Percentiles rank a stretch among this genome's conserved stretches.
phyloP scores from a whole-genome alignment of 2,113 vertebrate species.

The Falcunculus frontatus region DNA sequence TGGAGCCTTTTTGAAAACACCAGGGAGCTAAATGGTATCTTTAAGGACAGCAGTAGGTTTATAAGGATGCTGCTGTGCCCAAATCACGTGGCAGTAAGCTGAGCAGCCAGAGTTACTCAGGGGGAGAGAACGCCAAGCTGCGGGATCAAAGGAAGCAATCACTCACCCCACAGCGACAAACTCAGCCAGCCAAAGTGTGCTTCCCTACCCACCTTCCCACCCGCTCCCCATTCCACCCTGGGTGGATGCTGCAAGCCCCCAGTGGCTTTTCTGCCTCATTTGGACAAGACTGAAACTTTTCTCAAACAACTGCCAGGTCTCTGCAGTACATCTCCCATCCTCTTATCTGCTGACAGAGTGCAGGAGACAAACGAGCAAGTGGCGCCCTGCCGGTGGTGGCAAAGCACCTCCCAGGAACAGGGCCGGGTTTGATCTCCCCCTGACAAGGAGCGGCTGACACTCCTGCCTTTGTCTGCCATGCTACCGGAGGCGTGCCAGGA shows the following conservation, averaged over 20 bases:
- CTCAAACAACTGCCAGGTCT: not conserved
- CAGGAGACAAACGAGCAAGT: not conserved
- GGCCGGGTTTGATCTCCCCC: not conserved
- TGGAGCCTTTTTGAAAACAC: not conserved
- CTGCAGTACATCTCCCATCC: not conserved
- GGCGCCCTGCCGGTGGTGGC: not conserved
- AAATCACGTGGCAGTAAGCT: not conserved
- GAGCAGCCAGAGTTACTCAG: not conserved
- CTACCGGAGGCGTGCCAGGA: accelerated
- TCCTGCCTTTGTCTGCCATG: not conserved
- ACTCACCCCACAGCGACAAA: not conserved
- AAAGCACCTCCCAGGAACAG: not conserved
- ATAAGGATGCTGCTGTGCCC: conserved; percentile 10
- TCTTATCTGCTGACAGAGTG: not conserved
- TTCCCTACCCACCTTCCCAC: not conserved
- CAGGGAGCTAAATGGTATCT: conserved; percentile 1
- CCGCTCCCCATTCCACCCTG: not conserved
- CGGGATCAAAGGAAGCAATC: not conserved
- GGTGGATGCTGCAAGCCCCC: not conserved
- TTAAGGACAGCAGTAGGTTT: not conserved
- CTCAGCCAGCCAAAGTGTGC: not conserved
- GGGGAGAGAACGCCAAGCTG: not conserved
- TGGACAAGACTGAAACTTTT: not conserved
- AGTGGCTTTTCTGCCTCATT: not conserved
- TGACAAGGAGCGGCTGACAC: not conserved